Evolutionary conservation across 2,888 invertebrate genomes (phyloP).

Genomic region (Vanessa cardui): DNA sequence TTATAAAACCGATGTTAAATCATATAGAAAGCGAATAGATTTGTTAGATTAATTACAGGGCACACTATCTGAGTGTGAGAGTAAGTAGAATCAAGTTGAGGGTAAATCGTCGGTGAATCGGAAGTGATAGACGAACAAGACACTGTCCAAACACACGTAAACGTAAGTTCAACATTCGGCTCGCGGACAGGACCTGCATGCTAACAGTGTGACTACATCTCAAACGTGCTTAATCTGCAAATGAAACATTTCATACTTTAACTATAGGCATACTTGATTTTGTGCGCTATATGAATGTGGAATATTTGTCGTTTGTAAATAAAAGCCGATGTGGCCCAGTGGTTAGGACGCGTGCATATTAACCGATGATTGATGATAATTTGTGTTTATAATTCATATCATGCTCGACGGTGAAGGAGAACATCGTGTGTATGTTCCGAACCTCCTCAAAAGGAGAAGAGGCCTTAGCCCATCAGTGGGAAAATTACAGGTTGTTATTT

Average conservation of each 20-base stretch:
- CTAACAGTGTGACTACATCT: constrained; percentile 46
- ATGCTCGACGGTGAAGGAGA: no score
- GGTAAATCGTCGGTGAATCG: constrained; percentile 55
- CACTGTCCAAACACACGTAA: constrained; percentile 54
- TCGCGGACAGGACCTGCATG: constrained; percentile 54
- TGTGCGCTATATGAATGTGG: background rate
- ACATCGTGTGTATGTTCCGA: no score
- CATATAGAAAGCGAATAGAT: no score
- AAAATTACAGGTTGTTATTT: no score
- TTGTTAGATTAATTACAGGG: constrained; percentile 25
- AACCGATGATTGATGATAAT: no score
- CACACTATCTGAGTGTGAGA: constrained; percentile 32
- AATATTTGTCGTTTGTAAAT: no score
- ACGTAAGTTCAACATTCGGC: constrained; percentile 61
- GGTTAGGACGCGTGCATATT: no score
- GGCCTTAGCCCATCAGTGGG: no score
- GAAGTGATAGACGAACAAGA: constrained; percentile 51
- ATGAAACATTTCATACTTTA: constrained; percentile 23
- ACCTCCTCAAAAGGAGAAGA: no score
- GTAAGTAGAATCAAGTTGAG: constrained; percentile 53
- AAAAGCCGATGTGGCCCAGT: no score
- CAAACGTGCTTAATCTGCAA: constrained; percentile 33
- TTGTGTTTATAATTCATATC: no score
- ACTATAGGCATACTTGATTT: constrained; percentile 7
- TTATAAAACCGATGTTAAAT: no score